These are phyloP conservation scores for Antennarius striatus DNA, from an alignment of 2,113 vertebrate species.

Conservation along the genomic window DNA sequence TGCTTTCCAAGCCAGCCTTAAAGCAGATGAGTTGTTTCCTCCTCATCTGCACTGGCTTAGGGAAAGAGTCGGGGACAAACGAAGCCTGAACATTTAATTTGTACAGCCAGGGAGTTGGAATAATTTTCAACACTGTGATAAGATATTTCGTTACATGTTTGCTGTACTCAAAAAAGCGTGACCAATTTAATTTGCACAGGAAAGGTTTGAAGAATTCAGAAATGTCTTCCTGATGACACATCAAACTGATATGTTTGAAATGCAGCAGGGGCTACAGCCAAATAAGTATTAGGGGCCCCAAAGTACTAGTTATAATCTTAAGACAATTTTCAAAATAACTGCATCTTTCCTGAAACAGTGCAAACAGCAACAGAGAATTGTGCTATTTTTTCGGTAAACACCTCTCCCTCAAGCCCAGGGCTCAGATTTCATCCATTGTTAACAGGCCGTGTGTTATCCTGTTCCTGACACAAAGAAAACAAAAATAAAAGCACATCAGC, in stretches of 20 bases:
- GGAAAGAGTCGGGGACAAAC: constrained; percentile 35
- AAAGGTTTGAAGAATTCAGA: constrained; percentile 53
- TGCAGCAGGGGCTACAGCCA: constrained; percentile 54
- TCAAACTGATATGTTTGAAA: constrained; percentile 70
- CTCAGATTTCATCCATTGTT: constrained; percentile 59
- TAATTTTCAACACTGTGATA: constrained; percentile 29
- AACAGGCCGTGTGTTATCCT: constrained; percentile 39
- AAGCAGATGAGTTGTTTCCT: constrained; percentile 62
- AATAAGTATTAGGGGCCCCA: constrained; percentile 20
- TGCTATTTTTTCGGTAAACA: constrained; percentile 34
- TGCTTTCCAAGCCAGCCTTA: constrained; percentile 59
- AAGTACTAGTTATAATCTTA: constrained; percentile 35
- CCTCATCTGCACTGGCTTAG: constrained; percentile 42
- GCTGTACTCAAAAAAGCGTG: constrained; percentile 57
- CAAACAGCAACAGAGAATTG: constrained; percentile 41
- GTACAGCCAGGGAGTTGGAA: constrained; percentile 28
- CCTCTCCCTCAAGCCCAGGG: constrained; percentile 31
- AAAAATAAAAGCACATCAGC: constrained; percentile 44
- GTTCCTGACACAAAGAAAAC: constrained; percentile 43
- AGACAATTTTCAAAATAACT: constrained; percentile 35
- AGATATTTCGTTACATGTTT: constrained; percentile 52
- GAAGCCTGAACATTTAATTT: constrained; percentile 29
- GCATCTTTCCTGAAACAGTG: constrained; percentile 5
- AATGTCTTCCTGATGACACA: constrained; percentile 70
- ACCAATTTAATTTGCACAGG: constrained; percentile 63